Base-by-base conservation (phyloP, 2,113 vertebrate genomes). In the Acrocephalus kingi region DNA sequence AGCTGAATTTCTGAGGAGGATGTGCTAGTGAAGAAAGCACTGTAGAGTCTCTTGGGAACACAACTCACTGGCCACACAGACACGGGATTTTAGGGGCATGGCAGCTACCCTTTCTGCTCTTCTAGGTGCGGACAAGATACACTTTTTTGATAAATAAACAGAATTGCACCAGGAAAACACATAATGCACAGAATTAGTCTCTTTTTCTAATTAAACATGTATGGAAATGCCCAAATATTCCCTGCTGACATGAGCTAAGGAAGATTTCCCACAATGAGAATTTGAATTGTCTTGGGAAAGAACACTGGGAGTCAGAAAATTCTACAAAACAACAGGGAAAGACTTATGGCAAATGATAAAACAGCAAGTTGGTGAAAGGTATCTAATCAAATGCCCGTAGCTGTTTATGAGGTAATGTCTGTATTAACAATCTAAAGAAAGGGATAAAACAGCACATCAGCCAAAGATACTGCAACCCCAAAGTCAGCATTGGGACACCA, bases 321-420 rank as follows among this genome's bases (percentile, higher is more conserved):
- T 62, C 55, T 5, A 22, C 13, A 76, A 41, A 91, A 61, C 35
- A 86, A 78, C 0, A 11, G 64, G 55, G 43, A 84, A 94, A 92
- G 39, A 37, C 39, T 80, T 86, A 63, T 2, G 30, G 80, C 90
- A 93, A 90, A 84, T 1, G 41, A 92, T 75, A 92, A 95, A 92
- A 87, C 0, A 87, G 56, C 30, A 81, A 84, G 39, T 49, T 90
- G 33, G 68, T 75, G 46, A 92, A 92, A 90, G 68, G 78, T 88
- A 90, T 93, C 91, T 92, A 95, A 95, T 95, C 93, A 93, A 92
- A 78, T 6, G 1, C 48, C 76, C 90, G 13, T 52, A 92, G 72
- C 24, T 90, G 17, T 92, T 92, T 77, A 94, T 95, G 93, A 96
- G 89, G 95, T 96, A 92, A 94, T 71, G 91, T 94, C 90, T 95